Evolutionary conservation across 1,140 invertebrate genomes (phyloP), one percentile per base, ranked within the genome.

Genomic region (Metaphire vulgaris): DNA sequence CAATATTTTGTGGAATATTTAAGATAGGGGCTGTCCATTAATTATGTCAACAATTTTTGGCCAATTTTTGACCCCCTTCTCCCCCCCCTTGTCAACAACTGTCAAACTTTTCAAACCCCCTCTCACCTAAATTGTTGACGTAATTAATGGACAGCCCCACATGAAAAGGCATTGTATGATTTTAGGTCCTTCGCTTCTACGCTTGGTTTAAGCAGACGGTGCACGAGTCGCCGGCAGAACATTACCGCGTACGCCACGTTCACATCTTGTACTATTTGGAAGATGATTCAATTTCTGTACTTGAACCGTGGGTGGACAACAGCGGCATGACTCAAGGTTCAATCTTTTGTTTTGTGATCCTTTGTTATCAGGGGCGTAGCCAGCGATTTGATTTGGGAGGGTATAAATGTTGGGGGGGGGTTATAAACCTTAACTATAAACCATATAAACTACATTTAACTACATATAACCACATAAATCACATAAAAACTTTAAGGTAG

Each of bases 181-280:
- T 82, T 28, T 81, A 94, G 92, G 91, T 93, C 75, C 86, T 96
- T 16, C 89, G 89, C 79, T 97, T 96, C 83, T 89, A 92, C 87
- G 93, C 89, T 0, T 95, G 91, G 85, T 96, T 93, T 82, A 91
- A 94, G 89, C 90, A 92, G 79, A 92, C 92, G 0, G 87, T 93
- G 1, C 89, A 91, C 74, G 93, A 94, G 83, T 89, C 90, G 29
- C 90, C 90, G 0, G 83, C 89, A 31, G 93, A 94, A 82, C 88
- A 89, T 79, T 92, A 89, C 82, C 85, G 92, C 56, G 89, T 94
- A 21, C 88, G 93, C 2, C 88, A 90, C 33, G 92, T 95, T 0
- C 90, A 92, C 76, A 90, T 96, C 31, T 89, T 91, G 26, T 96
- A 95, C 83, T 95, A 92, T 81, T 86, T 96, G 21, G 93, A 94